A percentile compares a stretch with the other conserved stretches of the same genome.
Conservation (phyloP, 2,888 invertebrate genomes). For the Graphium colonna region DNA sequence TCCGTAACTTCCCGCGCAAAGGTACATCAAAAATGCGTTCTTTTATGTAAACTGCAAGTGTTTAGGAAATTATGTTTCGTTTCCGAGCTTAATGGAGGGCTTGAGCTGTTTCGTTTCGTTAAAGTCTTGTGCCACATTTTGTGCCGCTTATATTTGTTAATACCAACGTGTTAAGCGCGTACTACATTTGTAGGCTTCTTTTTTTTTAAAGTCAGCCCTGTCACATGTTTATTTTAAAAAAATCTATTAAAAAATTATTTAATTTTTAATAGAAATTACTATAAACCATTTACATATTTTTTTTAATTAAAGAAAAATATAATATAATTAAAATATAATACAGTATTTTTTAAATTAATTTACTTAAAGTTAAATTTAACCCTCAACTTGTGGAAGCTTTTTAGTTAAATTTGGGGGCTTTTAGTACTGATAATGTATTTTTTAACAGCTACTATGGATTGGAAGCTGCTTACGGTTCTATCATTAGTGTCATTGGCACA, state of each 20-base stretch:
- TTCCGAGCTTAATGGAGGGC: slow-evolving; percentile 20
- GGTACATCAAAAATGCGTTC: slow-evolving; percentile 41
- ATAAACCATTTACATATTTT: too few species aligned
- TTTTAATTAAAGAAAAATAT: too few species aligned
- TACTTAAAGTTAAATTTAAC: too few species aligned
- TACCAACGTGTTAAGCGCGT: slow-evolving; percentile 31
- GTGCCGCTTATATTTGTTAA: slow-evolving; percentile 40
- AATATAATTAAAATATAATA: too few species aligned
- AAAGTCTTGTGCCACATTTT: slow-evolving; percentile 28
- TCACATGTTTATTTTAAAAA: too few species aligned
- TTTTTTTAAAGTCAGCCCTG: not conserved
- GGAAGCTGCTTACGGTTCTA: slow-evolving; percentile 38
- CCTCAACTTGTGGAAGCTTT: too few species aligned
- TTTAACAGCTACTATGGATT: slow-evolving; percentile 36
- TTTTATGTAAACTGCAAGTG: slow-evolving; percentile 24
- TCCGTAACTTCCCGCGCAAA: slow-evolving; percentile 53
- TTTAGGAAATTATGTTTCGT: slow-evolving; percentile 17
- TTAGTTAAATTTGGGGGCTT: too few species aligned
- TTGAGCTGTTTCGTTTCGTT: slow-evolving; percentile 22
- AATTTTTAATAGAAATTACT: too few species aligned
- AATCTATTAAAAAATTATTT: too few species aligned
- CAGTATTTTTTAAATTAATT: too few species aligned
- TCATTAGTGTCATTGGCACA: slow-evolving; percentile 39
- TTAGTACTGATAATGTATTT: not conserved
- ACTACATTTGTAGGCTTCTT: slow-evolving; percentile 9